Conservation (phyloP, 1,140 invertebrate species). For the Temnothorax longispinosus region DNA sequence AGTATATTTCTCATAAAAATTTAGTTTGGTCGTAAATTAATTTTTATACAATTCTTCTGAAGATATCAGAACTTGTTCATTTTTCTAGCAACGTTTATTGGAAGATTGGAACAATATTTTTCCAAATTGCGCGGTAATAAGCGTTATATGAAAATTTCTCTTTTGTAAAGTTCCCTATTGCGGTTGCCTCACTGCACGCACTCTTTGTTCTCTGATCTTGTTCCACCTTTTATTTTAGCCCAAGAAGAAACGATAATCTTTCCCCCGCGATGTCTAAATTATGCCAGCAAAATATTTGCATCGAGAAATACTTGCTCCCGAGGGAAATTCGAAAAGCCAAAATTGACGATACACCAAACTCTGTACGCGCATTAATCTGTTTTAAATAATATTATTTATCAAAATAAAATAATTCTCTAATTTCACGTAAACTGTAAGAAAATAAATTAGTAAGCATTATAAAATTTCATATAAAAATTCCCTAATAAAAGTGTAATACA, state of each 20-base stretch:
- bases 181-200: conserved; percentile 10
- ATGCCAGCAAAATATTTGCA: conserved; percentile 40
- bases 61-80: not conserved
- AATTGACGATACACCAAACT: not conserved
- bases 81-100: not conserved
- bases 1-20: not conserved
- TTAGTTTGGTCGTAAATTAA: not conserved
- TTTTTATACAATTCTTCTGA: not conserved
- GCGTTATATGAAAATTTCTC: conserved; percentile 30
- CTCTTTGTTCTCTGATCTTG: conserved; percentile 22
- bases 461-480: not conserved
- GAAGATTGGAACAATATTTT: not conserved
- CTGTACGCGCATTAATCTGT: not conserved
- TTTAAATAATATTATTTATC: not conserved
- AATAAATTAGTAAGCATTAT: not conserved
- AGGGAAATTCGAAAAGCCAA: not conserved
- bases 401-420: not conserved
- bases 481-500: not conserved
- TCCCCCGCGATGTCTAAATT: conserved; percentile 31
- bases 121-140: conserved; percentile 25
- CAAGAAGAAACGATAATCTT: not conserved
- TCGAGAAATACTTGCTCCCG: conserved; percentile 19
- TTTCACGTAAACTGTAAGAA: not conserved
- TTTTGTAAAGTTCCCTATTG: conserved; percentile 33
- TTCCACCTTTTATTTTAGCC: conserved; percentile 28